Conservation (phyloP, 2,113 vertebrate species). For the Notothenia rossii region DNA sequence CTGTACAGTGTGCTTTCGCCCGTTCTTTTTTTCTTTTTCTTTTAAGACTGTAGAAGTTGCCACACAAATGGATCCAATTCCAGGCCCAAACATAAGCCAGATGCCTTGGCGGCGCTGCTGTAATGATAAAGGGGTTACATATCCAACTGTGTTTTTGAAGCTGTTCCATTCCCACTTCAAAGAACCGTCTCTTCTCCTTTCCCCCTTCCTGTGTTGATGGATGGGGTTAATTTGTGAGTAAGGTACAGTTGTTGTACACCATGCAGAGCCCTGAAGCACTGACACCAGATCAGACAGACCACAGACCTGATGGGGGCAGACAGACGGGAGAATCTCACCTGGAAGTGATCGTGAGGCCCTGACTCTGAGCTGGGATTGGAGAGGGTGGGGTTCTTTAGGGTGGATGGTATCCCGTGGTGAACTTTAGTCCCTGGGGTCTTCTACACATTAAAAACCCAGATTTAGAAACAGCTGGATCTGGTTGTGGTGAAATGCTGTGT, state of each 20-base stretch:
- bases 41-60: conserved; percentile 37
- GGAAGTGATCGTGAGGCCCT: conserved; percentile 55
- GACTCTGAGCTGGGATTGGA: conserved; percentile 23
- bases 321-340: conserved; percentile 45
- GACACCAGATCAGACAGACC: conserved; percentile 50
- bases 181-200: conserved; percentile 27
- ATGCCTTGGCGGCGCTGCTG: conserved; percentile 52
- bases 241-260: conserved; percentile 27
- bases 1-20: conserved; percentile 37
- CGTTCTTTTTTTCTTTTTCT: conserved; percentile 11
- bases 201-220: conserved; percentile 45
- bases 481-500: conserved; percentile 44
- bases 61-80: conserved; percentile 57
- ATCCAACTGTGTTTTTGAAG: conserved; percentile 52
- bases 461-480: conserved; percentile 68
- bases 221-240: conserved; percentile 49
- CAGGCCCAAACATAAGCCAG: conserved; percentile 59
- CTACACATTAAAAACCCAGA: conserved; percentile 56
- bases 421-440: conserved; percentile 40
- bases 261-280: conserved; percentile 25
- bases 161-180: conserved; percentile 61
- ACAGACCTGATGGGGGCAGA: conserved; percentile 32
- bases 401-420: conserved; percentile 42
- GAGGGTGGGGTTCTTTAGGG: conserved; percentile 7
- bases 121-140: conserved; percentile 60